phyloP scores from a whole-genome alignment of 2,888 invertebrate species.

The Acheta domesticus region DNA sequence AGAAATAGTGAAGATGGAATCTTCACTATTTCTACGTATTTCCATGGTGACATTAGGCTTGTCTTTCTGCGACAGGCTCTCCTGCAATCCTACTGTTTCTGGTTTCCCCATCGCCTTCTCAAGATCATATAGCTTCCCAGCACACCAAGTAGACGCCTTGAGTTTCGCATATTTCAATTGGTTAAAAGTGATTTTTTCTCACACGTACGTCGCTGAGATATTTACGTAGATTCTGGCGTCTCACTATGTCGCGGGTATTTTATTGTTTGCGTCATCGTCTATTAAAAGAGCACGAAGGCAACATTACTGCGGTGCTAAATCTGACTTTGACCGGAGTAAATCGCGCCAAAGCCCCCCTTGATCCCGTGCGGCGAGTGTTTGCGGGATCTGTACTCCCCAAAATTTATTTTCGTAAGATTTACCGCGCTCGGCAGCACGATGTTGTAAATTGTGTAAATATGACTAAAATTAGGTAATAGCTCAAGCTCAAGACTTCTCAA shows the following conservation, averaged over 20 bases:
- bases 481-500: background rate
- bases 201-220: background rate
- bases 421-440: background rate
- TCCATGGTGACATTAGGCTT: too few species aligned
- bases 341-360: background rate
- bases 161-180: background rate
- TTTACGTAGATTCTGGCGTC: background rate
- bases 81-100: too few species aligned
- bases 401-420: background rate
- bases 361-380: background rate
- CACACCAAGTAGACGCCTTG: background rate
- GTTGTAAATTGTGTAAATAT: constrained; percentile 7
- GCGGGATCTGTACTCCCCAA: background rate
- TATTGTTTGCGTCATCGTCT: constrained; percentile 3
- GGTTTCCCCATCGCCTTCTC: too few species aligned
- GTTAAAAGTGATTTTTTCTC: background rate
- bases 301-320: background rate
- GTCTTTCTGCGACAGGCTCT: too few species aligned
- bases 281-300: background rate
- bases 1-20: too few species aligned
- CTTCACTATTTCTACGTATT: too few species aligned
- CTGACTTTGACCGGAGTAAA: constrained; percentile 10
- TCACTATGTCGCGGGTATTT: background rate
- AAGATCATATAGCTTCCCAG: too few species aligned
- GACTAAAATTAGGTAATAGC: background rate